Percentiles rank a stretch among this genome's conserved stretches.
Evolutionary conservation across 2,113 vertebrate genomes (phyloP).

Genomic region (Silurus meridionalis): DNA sequence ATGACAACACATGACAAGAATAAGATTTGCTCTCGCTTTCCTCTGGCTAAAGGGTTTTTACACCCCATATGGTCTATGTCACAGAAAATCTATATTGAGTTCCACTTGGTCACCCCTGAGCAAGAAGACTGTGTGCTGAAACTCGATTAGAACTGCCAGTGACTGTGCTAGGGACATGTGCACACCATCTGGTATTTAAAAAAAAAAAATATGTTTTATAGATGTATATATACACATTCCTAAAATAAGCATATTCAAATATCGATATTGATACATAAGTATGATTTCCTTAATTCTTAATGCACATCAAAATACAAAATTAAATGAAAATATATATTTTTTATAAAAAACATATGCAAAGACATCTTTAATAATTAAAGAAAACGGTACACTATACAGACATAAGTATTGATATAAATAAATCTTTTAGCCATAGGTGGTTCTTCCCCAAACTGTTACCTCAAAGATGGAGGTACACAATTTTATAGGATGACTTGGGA

Average conservation of each 20-base stretch:
- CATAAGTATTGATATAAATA: no score
- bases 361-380: no score
- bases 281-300: no score
- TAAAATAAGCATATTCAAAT: no score
- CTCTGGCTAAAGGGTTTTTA: neutral
- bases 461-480: no score
- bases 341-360: no score
- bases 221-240: no score
- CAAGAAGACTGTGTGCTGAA: slow-evolving; percentile 40
- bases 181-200: neutral
- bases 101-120: slow-evolving; percentile 48
- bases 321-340: neutral
- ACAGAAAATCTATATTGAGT: slow-evolving; percentile 57
- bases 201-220: neutral
- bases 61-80: slow-evolving; percentile 43
- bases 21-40: neutral
- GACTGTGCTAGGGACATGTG: neutral
- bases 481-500: no score
- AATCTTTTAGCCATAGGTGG: no score
- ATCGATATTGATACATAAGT: no score
- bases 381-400: no score
- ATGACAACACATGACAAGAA: neutral
- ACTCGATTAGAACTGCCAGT: slow-evolving; percentile 23
- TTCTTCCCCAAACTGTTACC: no score
- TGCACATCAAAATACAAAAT: neutral